phyloP scores from a whole-genome alignment of 2,113 vertebrate species.

The Ammodytes dubius region DNA sequence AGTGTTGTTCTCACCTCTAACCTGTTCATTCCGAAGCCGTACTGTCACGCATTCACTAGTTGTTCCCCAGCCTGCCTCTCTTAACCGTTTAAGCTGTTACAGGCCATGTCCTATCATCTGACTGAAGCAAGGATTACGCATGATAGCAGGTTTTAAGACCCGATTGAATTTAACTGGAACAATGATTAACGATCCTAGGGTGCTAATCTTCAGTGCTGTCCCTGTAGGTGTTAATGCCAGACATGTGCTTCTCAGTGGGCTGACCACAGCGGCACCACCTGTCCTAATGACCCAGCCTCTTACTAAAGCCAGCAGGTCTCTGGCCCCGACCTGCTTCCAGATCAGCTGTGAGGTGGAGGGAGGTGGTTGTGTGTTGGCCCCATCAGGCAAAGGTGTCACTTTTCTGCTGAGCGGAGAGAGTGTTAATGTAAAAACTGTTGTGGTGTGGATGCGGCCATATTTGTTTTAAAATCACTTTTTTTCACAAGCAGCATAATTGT shows the following conservation, averaged over 20 bases:
- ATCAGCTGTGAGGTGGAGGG: slow-evolving; percentile 52
- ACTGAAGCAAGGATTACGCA: not conserved
- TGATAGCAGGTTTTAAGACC: not conserved
- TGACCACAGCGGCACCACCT: slow-evolving; percentile 73
- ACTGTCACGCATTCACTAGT: not conserved
- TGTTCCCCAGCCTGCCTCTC: not conserved
- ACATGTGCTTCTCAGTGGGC: slow-evolving; percentile 82
- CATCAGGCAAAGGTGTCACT: slow-evolving; percentile 33
- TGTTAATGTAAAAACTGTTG: slow-evolving; percentile 39
- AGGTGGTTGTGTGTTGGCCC: slow-evolving; percentile 14
- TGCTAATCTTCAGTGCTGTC: slow-evolving; percentile 53
- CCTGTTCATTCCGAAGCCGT: not conserved
- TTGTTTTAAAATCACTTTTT: not conserved
- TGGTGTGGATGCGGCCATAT: not conserved
- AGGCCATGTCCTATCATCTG: not conserved
- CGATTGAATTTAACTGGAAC: slow-evolving; percentile 11
- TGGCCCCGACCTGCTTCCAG: slow-evolving; percentile 71
- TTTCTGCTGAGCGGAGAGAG: slow-evolving; percentile 22
- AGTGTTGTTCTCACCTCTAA: not conserved
- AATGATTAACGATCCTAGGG: slow-evolving; percentile 54
- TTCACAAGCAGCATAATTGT: not conserved
- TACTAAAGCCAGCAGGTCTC: slow-evolving; percentile 79
- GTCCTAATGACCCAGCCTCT: slow-evolving; percentile 80
- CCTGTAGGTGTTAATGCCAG: slow-evolving; percentile 71
- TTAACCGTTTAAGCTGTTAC: not conserved